Evolutionary conservation across 2,888 invertebrate genomes (phyloP).

Genomic region (Polydrusus cervinus): DNA sequence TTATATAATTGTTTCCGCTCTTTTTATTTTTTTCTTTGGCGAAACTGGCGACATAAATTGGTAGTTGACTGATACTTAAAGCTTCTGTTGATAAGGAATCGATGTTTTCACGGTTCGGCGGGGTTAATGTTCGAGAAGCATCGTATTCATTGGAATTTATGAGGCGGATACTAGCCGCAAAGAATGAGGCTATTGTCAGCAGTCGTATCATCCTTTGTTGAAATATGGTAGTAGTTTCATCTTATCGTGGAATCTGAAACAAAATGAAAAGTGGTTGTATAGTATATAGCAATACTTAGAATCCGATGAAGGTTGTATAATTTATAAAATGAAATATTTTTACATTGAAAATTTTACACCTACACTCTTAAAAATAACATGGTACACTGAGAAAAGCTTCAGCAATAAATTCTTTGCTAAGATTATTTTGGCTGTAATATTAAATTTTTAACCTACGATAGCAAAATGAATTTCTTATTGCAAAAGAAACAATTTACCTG

Average conservation of each 20-base stretch:
- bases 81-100: constrained; percentile 18
- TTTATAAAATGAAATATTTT: no score
- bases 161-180: constrained; percentile 12
- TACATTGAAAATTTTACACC: no score
- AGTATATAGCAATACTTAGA: no score
- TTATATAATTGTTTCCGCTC: background rate
- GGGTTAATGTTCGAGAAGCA: background rate
- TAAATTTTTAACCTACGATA: no score
- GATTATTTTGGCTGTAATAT: no score
- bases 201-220: constrained; percentile 20
- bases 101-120: background rate
- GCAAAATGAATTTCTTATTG: no score
- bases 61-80: constrained; percentile 2
- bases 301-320: no score
- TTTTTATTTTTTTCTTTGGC: background rate
- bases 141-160: constrained; percentile 12
- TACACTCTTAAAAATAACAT: no score
- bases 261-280: background rate
- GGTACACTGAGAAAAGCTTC: no score
- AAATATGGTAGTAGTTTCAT: constrained; percentile 11
- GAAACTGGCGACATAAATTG: background rate
- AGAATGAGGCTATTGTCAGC: constrained; percentile 22
- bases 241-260: constrained; percentile 15
- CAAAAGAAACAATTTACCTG: no score
- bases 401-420: no score